These are phyloP conservation scores for Scaptomyza hsui DNA, from an alignment of 1,140 invertebrate genomes.

Conservation along the genomic window DNA sequence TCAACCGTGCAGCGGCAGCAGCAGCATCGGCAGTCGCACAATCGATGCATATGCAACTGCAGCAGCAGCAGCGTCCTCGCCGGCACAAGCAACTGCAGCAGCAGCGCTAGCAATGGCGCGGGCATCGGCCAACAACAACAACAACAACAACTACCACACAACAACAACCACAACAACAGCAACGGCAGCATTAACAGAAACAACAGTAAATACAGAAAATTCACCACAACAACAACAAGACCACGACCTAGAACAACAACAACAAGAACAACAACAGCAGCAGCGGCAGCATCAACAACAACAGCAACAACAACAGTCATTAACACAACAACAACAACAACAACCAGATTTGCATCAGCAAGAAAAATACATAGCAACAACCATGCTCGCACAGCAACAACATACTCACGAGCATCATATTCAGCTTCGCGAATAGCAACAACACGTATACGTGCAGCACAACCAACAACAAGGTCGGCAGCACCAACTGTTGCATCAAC, in stretches of 20 bases:
- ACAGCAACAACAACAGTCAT: slow-evolving; percentile 13
- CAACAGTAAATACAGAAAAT: slow-evolving; percentile 3
- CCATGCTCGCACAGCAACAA: not conserved
- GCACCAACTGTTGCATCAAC: not conserved
- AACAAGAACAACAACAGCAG: slow-evolving; percentile 6
- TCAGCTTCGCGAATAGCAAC: too few species aligned
- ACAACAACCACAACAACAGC: slow-evolving; percentile 4
- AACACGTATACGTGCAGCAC: too few species aligned
- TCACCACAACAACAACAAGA: slow-evolving; percentile 2
- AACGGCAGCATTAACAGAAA: slow-evolving; percentile 21
- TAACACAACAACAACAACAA: slow-evolving; percentile 9
- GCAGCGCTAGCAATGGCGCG: slow-evolving; percentile 10
- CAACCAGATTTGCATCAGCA: not conserved
- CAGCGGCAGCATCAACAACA: slow-evolving; percentile 9
- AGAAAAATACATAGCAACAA: slow-evolving; percentile 1
- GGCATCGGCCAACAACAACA: slow-evolving; percentile 19
- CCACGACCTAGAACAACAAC: too few species aligned
- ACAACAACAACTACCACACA: not conserved
- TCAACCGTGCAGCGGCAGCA: slow-evolving; percentile 1
- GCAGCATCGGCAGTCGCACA: slow-evolving; percentile 4
- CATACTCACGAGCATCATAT: not conserved
- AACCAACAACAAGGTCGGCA: too few species aligned
- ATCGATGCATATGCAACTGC: slow-evolving; percentile 12
- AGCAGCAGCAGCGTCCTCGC: slow-evolving; percentile 7
- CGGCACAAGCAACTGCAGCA: slow-evolving; percentile 11